phyloP scores from a whole-genome alignment of 2,888 invertebrate genomes.

The Craniophora ligustri region DNA sequence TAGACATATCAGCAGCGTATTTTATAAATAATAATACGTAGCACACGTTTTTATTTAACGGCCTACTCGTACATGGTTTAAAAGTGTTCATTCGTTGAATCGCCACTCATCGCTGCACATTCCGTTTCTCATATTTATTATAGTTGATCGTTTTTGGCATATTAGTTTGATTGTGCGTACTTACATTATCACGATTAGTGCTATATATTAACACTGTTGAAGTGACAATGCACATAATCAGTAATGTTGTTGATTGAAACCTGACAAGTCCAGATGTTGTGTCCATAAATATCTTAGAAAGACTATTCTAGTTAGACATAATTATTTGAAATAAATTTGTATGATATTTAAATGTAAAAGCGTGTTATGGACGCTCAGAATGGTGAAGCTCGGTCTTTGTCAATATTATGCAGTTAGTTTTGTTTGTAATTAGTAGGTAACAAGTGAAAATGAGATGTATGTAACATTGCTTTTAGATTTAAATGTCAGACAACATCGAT shows the following conservation, averaged over 20 bases:
- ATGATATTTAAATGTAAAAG: slow-evolving; percentile 48
- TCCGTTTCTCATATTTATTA: slow-evolving; percentile 57
- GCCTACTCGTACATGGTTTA: slow-evolving; percentile 39
- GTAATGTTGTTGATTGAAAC: slow-evolving; percentile 36
- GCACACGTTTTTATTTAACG: slow-evolving; percentile 48
- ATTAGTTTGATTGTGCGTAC: slow-evolving; percentile 53
- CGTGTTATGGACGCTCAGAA: slow-evolving; percentile 21
- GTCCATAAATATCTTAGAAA: slow-evolving; percentile 48
- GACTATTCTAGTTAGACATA: slow-evolving; percentile 45
- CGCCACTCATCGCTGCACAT: slow-evolving; percentile 53
- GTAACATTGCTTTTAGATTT: slow-evolving; percentile 30
- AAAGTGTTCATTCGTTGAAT: slow-evolving; percentile 37
- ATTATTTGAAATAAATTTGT: slow-evolving; percentile 36
- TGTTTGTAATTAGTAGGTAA: neutral
- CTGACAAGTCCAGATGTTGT: slow-evolving; percentile 35
- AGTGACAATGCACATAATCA: slow-evolving; percentile 47
- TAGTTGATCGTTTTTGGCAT: slow-evolving; percentile 41
- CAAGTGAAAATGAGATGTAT: slow-evolving; percentile 7
- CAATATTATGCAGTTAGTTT: slow-evolving; percentile 19
- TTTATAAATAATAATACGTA: slow-evolving; percentile 35
- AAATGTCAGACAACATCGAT: slow-evolving; percentile 44
- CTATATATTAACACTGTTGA: slow-evolving; percentile 35
- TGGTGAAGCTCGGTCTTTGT: slow-evolving; percentile 12
- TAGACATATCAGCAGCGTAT: slow-evolving; percentile 59
- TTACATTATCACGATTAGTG: slow-evolving; percentile 48